Base-by-base conservation (phyloP, 2,888 invertebrate genomes). In the Chrysopilus asiliformis region DNA sequence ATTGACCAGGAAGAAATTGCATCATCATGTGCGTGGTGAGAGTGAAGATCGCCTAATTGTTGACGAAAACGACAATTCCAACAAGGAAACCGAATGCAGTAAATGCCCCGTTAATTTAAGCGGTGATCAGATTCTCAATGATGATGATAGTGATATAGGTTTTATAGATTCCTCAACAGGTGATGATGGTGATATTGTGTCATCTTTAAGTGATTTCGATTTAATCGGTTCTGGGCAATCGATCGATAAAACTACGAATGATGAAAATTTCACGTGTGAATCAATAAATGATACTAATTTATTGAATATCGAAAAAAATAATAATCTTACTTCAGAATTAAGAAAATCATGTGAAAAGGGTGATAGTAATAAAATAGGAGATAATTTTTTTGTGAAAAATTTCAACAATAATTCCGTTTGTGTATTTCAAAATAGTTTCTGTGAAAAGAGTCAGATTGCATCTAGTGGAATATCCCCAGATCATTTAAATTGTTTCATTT, bases 171-270 rank as follows among this genome's bases (percentile, higher is more conserved):
- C 44, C 14, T 39, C 42, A 13, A 34, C 26, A 22, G 30, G n/a
- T n/a, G n/a, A n/a, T n/a, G n/a, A n/a, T 22, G 34, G 25, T 34
- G 41, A 38, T 19, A 26, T 24, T 14, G 22, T 34, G 18, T 38
- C 41, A 24, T 39, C 43, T 26, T 30, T 36, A 32, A 44, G 43
- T 36, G 44, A 42, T 42, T 31, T 41, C 34, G 43, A 41, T 38
- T 37, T 37, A 32, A 37, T 37, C 27, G 36, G 36, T 20, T 37
- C 36, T n/a, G n/a, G n/a, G n/a, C n/a, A n/a, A n/a, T n/a, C n/a
- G n/a, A n/a, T n/a, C n/a, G n/a, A n/a, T n/a, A n/a, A n/a, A n/a
- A n/a, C n/a, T 12, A 3, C 31, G 13, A 18, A 22, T 33, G 18
- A 25, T 24, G 13, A 12, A 9, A 22, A 22, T 22, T 8, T 22